Base-by-base conservation (phyloP, 2,888 invertebrate genomes). In the Heteromyza rotundicornis region DNA sequence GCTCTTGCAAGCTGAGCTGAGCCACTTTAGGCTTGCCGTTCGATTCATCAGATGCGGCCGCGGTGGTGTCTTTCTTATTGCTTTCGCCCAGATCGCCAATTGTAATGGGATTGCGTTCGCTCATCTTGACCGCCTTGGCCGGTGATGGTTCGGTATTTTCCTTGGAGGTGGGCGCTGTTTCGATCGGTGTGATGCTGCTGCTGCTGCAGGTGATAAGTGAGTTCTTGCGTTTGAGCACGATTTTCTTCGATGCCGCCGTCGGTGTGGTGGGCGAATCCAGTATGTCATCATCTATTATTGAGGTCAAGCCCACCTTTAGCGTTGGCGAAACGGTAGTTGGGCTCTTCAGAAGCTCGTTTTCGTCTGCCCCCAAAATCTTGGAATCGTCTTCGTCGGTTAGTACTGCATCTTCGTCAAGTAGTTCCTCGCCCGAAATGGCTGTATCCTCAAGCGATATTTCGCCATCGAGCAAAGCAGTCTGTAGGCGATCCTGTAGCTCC, bases 401-500 rank as follows among this genome's bases (percentile, higher is more conserved):
- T 1, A 77, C 87, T 36, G 87, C 87, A 69, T 87, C 87, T 55
- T 87, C 87, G 16, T 75, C 80, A 32, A 75, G 76, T 1, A 80
- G 69, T 7, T 76, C 80, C 55, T 79, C 80, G 3, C 73, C 73
- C 0, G 86, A 85, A 65, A 87, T 86, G 14, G 87, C 74, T 1
- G 81, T 74, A 22, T 83, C 82, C 12, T 83, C 83, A 2, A 82
- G 68, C 0, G 80, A 76, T 23, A 81, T 71, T 56, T 82, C 82
- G 3, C 82, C 82, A 53, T 80, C 82, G n/a, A 81, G 62, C 70
- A 87, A 79, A 1, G 86, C 86, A 8, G 88, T 86, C 76, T 91
- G 90, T 53, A 95, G 86, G 70, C 95, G 86, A 68, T 92, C 89
- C 47, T 91, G 85, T 57, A 95, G 85, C 75, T 95, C 94, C 49